A percentile compares a stretch with the other conserved stretches of the same genome.
Conservation (phyloP, 2,888 invertebrate genomes). For the Drosophila anomalata region DNA sequence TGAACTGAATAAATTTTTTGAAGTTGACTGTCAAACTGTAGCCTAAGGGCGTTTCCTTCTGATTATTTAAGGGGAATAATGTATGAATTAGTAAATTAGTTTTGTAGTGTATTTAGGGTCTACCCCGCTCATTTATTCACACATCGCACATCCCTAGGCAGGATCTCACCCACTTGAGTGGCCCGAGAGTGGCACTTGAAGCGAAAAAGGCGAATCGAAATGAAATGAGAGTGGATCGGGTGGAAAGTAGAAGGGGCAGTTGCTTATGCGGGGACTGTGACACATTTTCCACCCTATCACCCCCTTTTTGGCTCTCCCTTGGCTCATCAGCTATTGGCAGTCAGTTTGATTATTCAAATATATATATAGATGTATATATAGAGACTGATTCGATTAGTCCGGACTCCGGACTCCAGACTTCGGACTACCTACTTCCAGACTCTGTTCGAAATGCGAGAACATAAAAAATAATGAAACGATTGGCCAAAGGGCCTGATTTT, state of each 20-base stretch:
- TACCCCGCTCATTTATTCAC: conserved; percentile 50
- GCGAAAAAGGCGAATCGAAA: conserved; percentile 40
- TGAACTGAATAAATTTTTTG: too few relatives aligned
- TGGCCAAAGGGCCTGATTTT: conserved; percentile 3
- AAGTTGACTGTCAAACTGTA: too few relatives aligned
- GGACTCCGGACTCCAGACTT: background rate
- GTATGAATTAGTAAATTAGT: too few relatives aligned
- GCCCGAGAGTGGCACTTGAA: conserved; percentile 37
- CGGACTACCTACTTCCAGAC: conserved; percentile 3
- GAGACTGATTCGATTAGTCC: conserved; percentile 38
- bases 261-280: background rate
- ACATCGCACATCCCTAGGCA: background rate
- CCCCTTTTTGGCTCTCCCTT: conserved; percentile 22
- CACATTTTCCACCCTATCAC: background rate
- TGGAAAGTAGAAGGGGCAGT: background rate
- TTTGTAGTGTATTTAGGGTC: too few relatives aligned
- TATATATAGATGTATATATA: conserved; percentile 20
- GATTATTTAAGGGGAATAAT: too few relatives aligned
- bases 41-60: too few relatives aligned
- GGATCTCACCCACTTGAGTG: conserved; percentile 15
- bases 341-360: conserved; percentile 64
- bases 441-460: conserved; percentile 47
- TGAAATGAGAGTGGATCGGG: conserved; percentile 25
- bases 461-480: conserved; percentile 67
- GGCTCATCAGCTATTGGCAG: conserved; percentile 20